Evolutionary conservation across 2,797 vertebrate species (phyloP).

Genomic region (Cygnus olor): DNA sequence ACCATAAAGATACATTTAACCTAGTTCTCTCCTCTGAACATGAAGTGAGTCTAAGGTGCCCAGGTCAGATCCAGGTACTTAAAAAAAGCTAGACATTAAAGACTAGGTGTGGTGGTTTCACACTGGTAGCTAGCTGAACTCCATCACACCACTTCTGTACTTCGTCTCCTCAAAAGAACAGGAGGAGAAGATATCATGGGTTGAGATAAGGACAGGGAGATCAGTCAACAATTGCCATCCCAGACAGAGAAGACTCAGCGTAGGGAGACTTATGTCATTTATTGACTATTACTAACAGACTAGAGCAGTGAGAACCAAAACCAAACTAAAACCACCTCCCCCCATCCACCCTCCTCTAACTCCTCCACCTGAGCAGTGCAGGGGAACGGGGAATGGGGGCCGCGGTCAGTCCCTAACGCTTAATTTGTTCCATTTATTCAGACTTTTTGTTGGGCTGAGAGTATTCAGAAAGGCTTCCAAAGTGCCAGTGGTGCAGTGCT

Average conservation of each 20-base stretch:
- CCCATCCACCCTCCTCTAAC: background rate
- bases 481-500: background rate
- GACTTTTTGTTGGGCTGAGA: background rate
- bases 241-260: background rate
- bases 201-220: background rate
- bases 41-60: background rate
- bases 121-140: background rate
- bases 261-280: background rate
- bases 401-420: background rate
- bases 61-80: background rate
- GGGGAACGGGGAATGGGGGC: background rate
- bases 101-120: background rate
- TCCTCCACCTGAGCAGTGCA: background rate
- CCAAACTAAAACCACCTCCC: background rate
- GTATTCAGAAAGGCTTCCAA: background rate
- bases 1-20: background rate
- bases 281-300: too few species aligned
- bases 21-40: background rate
- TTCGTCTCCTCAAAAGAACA: background rate
- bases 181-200: background rate
- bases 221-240: background rate
- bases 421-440: background rate
- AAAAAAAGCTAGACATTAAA: background rate
- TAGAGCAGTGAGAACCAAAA: background rate
- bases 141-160: background rate